These are phyloP conservation scores for Uria aalge DNA, from an alignment of 2,113 vertebrate genomes.

Conservation along the genomic window DNA sequence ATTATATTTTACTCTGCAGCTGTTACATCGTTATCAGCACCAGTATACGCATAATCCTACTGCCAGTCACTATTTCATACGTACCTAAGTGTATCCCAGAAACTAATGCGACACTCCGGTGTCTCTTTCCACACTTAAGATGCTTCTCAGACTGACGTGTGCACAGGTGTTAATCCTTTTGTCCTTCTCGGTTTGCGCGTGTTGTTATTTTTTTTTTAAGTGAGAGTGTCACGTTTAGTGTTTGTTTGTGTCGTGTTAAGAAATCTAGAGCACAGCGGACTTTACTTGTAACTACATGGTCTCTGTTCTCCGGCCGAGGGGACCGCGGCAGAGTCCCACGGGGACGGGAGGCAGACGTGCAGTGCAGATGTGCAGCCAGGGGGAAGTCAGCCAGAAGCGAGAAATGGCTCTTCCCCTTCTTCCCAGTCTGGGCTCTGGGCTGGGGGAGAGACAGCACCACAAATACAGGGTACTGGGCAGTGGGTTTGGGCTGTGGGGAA, in stretches of 20 bases:
- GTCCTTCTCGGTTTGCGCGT: constrained; percentile 5
- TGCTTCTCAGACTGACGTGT: constrained; percentile 24
- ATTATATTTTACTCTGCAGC: constrained; percentile 40
- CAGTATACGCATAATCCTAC: constrained; percentile 47
- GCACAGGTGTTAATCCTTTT: neutral
- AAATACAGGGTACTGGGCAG: neutral
- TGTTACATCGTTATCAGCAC: constrained; percentile 29
- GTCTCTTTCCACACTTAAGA: neutral
- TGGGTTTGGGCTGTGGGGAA: neutral
- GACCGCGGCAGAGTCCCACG: neutral
- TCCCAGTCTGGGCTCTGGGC: neutral
- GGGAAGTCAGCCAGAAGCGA: constrained; percentile 15
- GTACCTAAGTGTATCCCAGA: neutral
- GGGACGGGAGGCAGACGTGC: neutral
- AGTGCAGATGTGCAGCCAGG: neutral
- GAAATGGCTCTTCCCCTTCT: constrained; percentile 16
- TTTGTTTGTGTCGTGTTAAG: constrained; percentile 12
- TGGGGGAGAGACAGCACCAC: neutral
- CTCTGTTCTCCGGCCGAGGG: constrained; percentile 33
- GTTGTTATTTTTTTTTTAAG: neutral
- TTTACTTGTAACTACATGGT: constrained; percentile 17
- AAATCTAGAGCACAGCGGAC: constrained; percentile 38
- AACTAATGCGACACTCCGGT: neutral
- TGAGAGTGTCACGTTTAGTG: neutral
- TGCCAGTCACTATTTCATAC: constrained; percentile 37